A percentile compares a stretch with the other conserved stretches of the same genome.
These are phyloP conservation scores for Drosophila melanosoma DNA, from an alignment of 2,888 invertebrate genomes.

Conservation along the genomic window DNA sequence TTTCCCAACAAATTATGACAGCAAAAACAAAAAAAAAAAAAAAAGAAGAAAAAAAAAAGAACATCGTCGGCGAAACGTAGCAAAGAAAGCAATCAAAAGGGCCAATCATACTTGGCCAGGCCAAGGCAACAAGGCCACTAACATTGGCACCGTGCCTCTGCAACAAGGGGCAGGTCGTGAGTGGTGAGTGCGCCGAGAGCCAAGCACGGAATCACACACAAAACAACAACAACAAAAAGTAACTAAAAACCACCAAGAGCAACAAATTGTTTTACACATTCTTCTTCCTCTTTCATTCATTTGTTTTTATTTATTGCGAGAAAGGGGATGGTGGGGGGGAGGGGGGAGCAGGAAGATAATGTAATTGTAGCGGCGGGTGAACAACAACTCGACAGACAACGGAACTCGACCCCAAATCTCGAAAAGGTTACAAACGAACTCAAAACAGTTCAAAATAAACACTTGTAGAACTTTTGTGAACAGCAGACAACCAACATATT, in stretches of 20 bases:
- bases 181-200: slow-evolving; percentile 57
- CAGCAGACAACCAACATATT: slow-evolving; percentile 6
- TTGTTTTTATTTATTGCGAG: neutral
- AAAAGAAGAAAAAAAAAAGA: neutral
- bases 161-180: slow-evolving; percentile 52
- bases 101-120: slow-evolving; percentile 53
- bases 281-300: slow-evolving; percentile 10
- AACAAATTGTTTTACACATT: slow-evolving; percentile 51
- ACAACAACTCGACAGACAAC: slow-evolving; percentile 13
- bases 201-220: slow-evolving; percentile 44
- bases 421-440: slow-evolving; percentile 45
- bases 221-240: slow-evolving; percentile 5
- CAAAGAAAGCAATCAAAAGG: slow-evolving; percentile 63
- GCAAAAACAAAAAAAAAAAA: neutral
- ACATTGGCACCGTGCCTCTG: slow-evolving; percentile 15
- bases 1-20: slow-evolving; percentile 64
- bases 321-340: neutral
- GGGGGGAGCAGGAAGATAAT: neutral
- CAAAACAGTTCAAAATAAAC: slow-evolving; percentile 37
- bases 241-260: slow-evolving; percentile 19
- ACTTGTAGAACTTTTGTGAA: slow-evolving; percentile 43
- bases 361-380: slow-evolving; percentile 31
- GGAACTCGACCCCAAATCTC: slow-evolving; percentile 43
- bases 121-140: slow-evolving; percentile 15
- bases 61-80: slow-evolving; percentile 20